Evolutionary conservation across 2,113 vertebrate species (phyloP).

Genomic region (Ophthalmotilapia sp.): DNA sequence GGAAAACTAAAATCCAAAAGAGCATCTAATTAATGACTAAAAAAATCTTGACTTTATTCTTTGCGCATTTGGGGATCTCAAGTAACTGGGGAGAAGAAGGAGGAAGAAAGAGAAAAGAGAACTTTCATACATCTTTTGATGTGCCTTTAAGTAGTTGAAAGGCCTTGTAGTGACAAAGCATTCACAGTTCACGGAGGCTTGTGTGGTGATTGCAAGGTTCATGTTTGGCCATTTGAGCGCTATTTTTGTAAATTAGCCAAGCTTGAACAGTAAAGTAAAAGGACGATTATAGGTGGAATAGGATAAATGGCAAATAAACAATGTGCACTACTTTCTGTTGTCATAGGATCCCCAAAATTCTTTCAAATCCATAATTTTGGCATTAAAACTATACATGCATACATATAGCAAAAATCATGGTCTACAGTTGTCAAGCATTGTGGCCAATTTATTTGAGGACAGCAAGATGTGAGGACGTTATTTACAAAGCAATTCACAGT

Average conservation of each 20-base stretch:
- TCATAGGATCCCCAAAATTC: neutral
- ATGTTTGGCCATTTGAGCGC: neutral
- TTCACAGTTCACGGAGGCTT: neutral
- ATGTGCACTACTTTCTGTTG: neutral
- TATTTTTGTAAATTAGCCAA: neutral
- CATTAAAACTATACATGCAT: neutral
- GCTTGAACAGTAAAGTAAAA: neutral
- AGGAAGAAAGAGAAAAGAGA: neutral
- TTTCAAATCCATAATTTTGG: neutral
- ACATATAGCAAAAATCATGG: neutral
- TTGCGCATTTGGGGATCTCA: neutral
- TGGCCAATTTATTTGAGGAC: neutral
- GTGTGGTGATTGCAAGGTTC: constrained; percentile 22
- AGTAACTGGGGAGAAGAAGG: neutral
- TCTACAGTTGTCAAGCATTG: neutral
- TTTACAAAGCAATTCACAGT: neutral
- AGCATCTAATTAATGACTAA: neutral
- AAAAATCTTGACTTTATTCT: neutral
- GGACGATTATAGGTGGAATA: neutral
- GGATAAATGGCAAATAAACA: neutral
- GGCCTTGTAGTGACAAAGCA: constrained; percentile 23
- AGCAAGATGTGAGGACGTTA: neutral
- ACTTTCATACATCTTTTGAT: constrained; percentile 13
- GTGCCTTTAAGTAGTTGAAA: constrained; percentile 56
- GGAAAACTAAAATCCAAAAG: neutral